Base-by-base conservation (phyloP, 2,888 invertebrate species). In the Idaea biselata region DNA sequence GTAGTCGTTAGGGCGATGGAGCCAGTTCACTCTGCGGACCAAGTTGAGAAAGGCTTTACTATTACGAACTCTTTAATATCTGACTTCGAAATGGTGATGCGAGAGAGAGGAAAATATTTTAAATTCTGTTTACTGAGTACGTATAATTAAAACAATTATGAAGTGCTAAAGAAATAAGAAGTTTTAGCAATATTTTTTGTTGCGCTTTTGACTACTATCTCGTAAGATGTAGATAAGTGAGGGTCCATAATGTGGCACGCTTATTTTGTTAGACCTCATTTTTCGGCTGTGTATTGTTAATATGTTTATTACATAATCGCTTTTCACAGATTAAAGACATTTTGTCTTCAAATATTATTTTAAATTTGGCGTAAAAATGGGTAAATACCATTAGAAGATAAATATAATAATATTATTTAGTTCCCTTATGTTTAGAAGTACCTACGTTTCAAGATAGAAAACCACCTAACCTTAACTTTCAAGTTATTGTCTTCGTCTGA, bases 401-500 rank as follows among this genome's bases (percentile, higher is more conserved):
- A 14, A 44, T 14, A 44, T 44, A 25, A 44, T 44, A 25, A 44
- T 44, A 44, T 44, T 7, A 44, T 44, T 44, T 44, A 5, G 44
- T 44, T 11, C 14, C 44, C 3, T 14, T 44, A 44, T 44, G 44
- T 32, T 32, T 32, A 6, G 32, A 32, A 32, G 6, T 32, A 7
- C 11, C 11, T 14, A 14, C 11, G 44, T 44, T 44, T 14, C 14
- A 11, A 44, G 65, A 68, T 70, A 64, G 72, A 69, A 32, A 4
- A 33, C 64, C 73, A 76, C 67, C 73, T 70, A 83, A 86, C 82
- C 85, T 44, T 14, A 44, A 44, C 44, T 84, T 73, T 73, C 76
- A 78, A 77, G 78, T 86, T 85, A 86, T 84, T 84, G 82, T 81
- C 82, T 84, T 79, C 74, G 76, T 71, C 79, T 78, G 83, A 84